A percentile compares a stretch with the other conserved stretches of the same genome.
Evolutionary conservation across 2,888 invertebrate species (phyloP).

Genomic region (Allacma fusca): DNA sequence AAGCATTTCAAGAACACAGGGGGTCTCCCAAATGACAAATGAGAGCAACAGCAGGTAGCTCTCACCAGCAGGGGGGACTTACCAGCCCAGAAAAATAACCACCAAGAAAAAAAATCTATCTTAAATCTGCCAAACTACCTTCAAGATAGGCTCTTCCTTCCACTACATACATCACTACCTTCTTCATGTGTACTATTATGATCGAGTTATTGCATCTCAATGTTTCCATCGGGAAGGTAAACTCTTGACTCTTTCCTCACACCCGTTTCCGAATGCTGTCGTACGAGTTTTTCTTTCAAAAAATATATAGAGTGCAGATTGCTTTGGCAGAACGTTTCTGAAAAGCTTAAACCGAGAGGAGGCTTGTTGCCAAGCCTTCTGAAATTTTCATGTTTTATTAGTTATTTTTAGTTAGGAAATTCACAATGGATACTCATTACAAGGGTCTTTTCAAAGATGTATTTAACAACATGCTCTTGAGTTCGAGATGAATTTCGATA

Average conservation of each 20-base stretch:
- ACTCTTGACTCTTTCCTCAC: background rate
- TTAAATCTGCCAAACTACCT: conserved; percentile 50
- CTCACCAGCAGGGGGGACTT: conserved; percentile 56
- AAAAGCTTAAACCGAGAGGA: too few species aligned
- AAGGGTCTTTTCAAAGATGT: too few species aligned
- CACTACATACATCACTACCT: conserved; percentile 5
- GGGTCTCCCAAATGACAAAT: conserved; percentile 56
- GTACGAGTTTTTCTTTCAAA: background rate
- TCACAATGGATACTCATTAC: too few species aligned
- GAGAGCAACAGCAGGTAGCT: conserved; percentile 58
- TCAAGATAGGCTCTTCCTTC: conserved; percentile 31
- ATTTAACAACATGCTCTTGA: too few species aligned
- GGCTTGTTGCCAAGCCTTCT: too few species aligned
- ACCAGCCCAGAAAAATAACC: conserved; percentile 51
- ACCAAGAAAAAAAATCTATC: conserved; percentile 50
- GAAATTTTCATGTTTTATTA: too few species aligned
- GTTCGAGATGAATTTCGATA: too few species aligned
- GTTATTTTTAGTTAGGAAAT: too few species aligned
- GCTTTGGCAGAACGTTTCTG: background rate
- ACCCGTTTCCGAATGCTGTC: background rate
- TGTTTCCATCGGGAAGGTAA: background rate
- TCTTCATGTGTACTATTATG: background rate
- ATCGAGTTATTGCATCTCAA: background rate
- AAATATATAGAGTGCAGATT: background rate
- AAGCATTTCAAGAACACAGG: conserved; percentile 48